Evolutionary conservation across 1,140 invertebrate species (phyloP).

Genomic region (Ptiloglossa arizonensis): DNA sequence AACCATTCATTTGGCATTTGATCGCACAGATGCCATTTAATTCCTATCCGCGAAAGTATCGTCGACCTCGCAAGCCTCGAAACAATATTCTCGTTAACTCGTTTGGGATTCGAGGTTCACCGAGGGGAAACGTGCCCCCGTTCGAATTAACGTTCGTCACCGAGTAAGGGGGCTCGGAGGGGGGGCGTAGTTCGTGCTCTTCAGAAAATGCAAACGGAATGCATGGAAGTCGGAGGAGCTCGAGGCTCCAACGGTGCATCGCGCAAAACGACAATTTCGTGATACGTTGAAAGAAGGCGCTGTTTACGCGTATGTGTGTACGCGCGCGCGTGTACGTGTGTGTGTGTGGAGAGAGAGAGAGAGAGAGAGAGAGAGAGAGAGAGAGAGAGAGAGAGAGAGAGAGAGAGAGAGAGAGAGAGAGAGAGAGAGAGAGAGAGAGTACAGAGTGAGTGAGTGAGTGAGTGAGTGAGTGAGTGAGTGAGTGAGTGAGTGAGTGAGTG

Average conservation of each 20-base stretch:
- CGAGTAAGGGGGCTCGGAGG: no score
- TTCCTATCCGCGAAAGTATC: slow-evolving; percentile 15
- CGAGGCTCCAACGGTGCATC: background rate
- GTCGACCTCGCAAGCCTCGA: slow-evolving; percentile 1
- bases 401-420: background rate
- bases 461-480: background rate
- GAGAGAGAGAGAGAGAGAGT: background rate
- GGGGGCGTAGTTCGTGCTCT: slow-evolving; percentile 6
- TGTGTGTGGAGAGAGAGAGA: no score
- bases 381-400: no score
- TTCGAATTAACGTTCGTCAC: slow-evolving; percentile 27
- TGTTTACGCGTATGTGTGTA: background rate
- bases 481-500: background rate
- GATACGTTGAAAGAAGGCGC: slow-evolving; percentile 2
- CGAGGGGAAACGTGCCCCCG: background rate
- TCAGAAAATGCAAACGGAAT: slow-evolving; percentile 18
- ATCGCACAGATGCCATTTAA: slow-evolving; percentile 12
- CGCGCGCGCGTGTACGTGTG: no score
- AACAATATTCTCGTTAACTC: slow-evolving; percentile 19
- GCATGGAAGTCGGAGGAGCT: background rate
- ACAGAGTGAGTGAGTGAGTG: background rate
- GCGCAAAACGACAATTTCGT: slow-evolving; percentile 30
- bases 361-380: no score
- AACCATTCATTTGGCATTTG: background rate
- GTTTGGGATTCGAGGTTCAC: background rate